Percentiles rank a stretch among this genome's conserved stretches.
Evolutionary conservation across 1,140 invertebrate species (phyloP).

Genomic region (Lordiphosa clarofinis): DNA sequence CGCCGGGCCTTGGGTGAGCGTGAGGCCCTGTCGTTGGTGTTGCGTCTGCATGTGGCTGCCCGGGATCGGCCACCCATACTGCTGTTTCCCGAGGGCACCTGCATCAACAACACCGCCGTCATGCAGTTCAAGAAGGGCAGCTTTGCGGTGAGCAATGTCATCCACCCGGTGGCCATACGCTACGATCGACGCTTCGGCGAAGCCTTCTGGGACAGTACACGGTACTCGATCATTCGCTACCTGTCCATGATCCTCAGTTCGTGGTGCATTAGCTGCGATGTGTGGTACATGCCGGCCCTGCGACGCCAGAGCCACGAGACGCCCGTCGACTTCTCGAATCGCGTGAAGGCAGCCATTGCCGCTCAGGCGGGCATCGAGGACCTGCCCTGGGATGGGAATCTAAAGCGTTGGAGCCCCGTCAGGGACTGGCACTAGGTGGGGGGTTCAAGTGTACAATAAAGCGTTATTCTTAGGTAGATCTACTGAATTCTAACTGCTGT

Average conservation of each 20-base stretch:
- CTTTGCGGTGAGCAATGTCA: slow-evolving; percentile 46
- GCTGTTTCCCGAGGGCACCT: slow-evolving; percentile 57
- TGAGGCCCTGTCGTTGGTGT: slow-evolving; percentile 10
- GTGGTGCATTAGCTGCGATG: slow-evolving; percentile 49
- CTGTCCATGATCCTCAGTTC: slow-evolving; percentile 45
- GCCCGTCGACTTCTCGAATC: slow-evolving; percentile 37
- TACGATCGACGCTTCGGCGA: slow-evolving; percentile 51
- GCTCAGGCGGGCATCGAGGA: slow-evolving; percentile 36
- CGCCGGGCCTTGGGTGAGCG: slow-evolving; percentile 30
- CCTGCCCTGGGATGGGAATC: slow-evolving; percentile 55
- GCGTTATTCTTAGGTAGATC: too few species aligned
- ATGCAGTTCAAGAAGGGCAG: slow-evolving; percentile 62
- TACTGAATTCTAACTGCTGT: too few species aligned
- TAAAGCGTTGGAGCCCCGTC: slow-evolving; percentile 41
- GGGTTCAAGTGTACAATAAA: too few species aligned
- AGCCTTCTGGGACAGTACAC: slow-evolving; percentile 53
- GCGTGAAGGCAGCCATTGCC: slow-evolving; percentile 48
- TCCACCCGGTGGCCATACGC: slow-evolving; percentile 48
- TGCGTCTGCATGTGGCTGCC: slow-evolving; percentile 28
- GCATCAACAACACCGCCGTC: slow-evolving; percentile 63
- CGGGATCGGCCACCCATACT: slow-evolving; percentile 34
- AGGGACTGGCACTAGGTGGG: slow-evolving; percentile 39
- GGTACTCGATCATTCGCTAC: slow-evolving; percentile 52
- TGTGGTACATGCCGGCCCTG: slow-evolving; percentile 44
- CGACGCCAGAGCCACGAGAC: slow-evolving; percentile 12